Evolutionary conservation across 2,113 vertebrate genomes (phyloP).

Genomic region (Chlamydotis undulata): DNA sequence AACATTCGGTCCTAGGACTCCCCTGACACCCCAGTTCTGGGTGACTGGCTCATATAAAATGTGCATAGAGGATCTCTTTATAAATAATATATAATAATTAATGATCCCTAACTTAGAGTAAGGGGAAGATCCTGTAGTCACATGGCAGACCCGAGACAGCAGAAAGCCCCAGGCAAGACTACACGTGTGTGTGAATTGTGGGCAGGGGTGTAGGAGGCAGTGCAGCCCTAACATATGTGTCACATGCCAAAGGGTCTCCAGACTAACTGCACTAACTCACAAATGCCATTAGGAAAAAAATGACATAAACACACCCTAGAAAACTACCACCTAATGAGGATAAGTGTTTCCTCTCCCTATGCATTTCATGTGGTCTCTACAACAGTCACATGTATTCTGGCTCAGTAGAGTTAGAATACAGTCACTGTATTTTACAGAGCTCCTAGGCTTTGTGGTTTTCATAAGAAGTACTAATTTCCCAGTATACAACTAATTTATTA

Average conservation of each 20-base stretch:
- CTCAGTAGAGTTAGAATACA: not conserved
- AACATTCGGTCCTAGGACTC: not conserved
- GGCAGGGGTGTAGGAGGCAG: accelerated
- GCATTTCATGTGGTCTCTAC: not conserved
- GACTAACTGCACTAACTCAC: not conserved
- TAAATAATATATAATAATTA: not conserved
- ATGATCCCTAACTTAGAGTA: not conserved
- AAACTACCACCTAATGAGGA: not conserved
- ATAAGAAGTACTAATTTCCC: not conserved
- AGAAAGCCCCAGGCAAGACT: not conserved
- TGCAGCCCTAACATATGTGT: not conserved
- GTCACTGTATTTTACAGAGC: not conserved
- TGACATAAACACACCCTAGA: not conserved
- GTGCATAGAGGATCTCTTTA: not conserved
- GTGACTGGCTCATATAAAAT: accelerated
- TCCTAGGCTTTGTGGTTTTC: not conserved
- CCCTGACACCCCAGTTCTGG: not conserved
- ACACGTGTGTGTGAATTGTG: accelerated
- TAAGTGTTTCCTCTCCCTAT: not conserved
- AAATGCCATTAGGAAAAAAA: not conserved
- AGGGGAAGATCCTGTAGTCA: not conserved
- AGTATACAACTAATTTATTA: not conserved
- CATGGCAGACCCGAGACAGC: not conserved
- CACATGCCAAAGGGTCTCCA: not conserved
- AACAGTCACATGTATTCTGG: not conserved